These are phyloP conservation scores for Tetragnatha versicolor DNA, from an alignment of 1,140 invertebrate genomes.

Conservation along the genomic window DNA sequence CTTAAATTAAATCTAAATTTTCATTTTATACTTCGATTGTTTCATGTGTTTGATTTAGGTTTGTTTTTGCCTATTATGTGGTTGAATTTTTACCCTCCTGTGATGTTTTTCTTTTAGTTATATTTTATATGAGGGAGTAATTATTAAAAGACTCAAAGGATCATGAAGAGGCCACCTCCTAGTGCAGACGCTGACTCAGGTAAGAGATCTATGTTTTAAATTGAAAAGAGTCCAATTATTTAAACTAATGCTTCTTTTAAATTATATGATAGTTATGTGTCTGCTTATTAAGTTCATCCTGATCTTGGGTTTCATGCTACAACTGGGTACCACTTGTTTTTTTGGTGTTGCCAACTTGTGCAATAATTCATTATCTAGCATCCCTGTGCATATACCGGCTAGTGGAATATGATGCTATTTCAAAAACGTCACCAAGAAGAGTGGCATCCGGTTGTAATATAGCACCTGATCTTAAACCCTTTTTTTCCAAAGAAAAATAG, in stretches of 20 bases:
- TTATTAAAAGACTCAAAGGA: background rate
- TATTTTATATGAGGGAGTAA: background rate
- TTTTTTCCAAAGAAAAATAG: no score
- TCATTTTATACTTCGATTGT: background rate
- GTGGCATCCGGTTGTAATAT: no score
- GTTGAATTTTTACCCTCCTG: background rate
- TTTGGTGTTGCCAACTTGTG: background rate
- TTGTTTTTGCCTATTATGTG: background rate
- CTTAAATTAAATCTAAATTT: background rate
- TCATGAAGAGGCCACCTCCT: conserved; percentile 37
- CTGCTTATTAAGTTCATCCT: background rate
- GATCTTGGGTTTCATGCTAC: background rate
- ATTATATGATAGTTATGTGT: background rate
- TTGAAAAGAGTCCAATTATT: background rate
- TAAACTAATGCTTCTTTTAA: background rate
- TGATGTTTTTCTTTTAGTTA: background rate
- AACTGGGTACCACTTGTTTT: background rate
- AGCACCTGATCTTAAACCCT: no score
- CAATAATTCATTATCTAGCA: background rate
- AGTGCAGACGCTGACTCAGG: conserved; percentile 11
- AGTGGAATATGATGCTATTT: no score
- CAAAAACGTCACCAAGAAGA: no score
- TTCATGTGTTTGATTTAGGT: background rate
- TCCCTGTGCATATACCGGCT: no score
- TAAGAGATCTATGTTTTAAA: background rate